Base-by-base conservation (phyloP, 2,888 invertebrate genomes). In the Ashinkailepas kermadecensis region DNA sequence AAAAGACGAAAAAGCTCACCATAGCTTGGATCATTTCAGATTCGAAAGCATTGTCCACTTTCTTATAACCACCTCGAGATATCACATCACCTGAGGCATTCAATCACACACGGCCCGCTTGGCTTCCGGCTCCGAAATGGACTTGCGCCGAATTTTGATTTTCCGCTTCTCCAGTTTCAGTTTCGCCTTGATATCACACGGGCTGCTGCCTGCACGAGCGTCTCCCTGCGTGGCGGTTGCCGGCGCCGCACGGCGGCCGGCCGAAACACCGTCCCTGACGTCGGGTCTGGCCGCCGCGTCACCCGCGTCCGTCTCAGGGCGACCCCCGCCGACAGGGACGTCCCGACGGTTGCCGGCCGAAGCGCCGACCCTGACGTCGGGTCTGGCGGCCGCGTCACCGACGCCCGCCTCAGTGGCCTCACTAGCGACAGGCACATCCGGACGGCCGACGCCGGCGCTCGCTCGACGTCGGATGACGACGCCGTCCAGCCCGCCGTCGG, bases 111-210 rank as follows among this genome's bases (percentile, higher is more conserved):
- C 70, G 13, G 18, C 9, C 0, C 70, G 70, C 54, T 70, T 70
- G 39, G 39, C 15, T 39, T 70, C 70, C 70, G 70, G 70, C 6
- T 70, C 70, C 13, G 54, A 9, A 21, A 15, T 39, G 6, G 70
- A 70, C 70, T 39, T 39, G 39, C 54, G 13, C 54, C 70, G 70
- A 13, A 39, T 39, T 39, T 70, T 70, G 15, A 70, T 39, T 39
- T 70, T 70, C 70, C 70, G 70, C 70, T 70, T 70, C 54, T 70
- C 39, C 39, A 70, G 18, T 39, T 70, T 39, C 54, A 70, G 15
- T 39, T 70, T 70, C 15, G 70, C 70, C 18, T 70, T 70, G 15
- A 70, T 70, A 10, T 70, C 70, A 15, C 39, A 18, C 15, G 25
- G 6, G 2, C 4, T 12, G 25, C 12, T 12, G 3, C 12, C 67